Percentiles rank a stretch among this genome's conserved stretches.
phyloP scores from a whole-genome alignment of 2,113 vertebrate species.

The Herpailurus yagouaroundi region DNA sequence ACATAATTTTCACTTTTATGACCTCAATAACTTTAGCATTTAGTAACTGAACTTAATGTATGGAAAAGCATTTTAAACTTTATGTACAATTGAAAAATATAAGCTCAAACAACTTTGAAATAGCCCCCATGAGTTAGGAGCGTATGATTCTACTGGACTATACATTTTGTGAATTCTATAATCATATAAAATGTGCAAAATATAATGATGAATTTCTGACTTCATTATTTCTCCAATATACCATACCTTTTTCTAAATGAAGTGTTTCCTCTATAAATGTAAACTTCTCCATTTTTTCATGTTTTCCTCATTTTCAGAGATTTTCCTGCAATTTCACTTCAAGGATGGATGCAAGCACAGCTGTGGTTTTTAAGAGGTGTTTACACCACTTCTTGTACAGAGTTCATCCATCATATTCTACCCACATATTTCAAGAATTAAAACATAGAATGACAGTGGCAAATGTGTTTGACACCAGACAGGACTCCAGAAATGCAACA shows the following conservation, averaged over 20 bases:
- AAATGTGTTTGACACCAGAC: constrained; percentile 49
- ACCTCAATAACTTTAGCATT: background rate
- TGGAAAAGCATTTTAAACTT: constrained; percentile 43
- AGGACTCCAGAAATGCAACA: background rate
- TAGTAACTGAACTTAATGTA: constrained; percentile 15
- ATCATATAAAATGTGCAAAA: constrained; percentile 37
- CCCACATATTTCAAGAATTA: constrained; percentile 79
- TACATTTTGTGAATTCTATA: constrained; percentile 5
- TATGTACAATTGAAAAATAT: background rate
- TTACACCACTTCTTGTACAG: constrained; percentile 75
- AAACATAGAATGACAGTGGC: constrained; percentile 64
- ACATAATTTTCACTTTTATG: background rate
- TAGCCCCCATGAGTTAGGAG: constrained; percentile 21
- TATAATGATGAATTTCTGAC: background rate
- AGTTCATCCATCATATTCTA: constrained; percentile 79
- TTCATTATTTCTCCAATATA: constrained; percentile 60
- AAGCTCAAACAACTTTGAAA: background rate
- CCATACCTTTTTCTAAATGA: constrained; percentile 71
- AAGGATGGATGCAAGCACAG: constrained; percentile 78
- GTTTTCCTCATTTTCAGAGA: constrained; percentile 73
- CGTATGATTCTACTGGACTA: background rate
- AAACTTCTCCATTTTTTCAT: constrained; percentile 66
- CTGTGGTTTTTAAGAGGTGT: constrained; percentile 83
- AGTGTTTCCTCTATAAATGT: constrained; percentile 75
- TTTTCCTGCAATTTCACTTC: constrained; percentile 76